phyloP scores from a whole-genome alignment of 2,888 invertebrate genomes.

The Platerodrilus igneus region DNA sequence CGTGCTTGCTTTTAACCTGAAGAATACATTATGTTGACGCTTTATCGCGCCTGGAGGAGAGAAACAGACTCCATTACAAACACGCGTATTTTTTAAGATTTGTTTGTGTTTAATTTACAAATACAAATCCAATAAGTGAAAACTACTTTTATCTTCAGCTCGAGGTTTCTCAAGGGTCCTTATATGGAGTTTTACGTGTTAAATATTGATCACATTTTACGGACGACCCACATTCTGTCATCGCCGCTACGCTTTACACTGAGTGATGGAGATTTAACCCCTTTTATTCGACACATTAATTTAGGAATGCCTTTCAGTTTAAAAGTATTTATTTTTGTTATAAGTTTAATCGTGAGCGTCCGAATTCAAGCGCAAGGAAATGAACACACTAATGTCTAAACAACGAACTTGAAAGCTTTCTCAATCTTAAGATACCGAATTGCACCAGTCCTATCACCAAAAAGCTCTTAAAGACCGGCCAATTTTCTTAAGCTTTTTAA shows the following conservation, averaged over 20 bases:
- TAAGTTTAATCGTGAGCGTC: too few relatives aligned
- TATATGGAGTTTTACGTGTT: constrained; percentile 56
- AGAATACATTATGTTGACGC: too few relatives aligned
- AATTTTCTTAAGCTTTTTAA: constrained; percentile 39
- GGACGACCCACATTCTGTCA: constrained; percentile 38
- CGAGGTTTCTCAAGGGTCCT: constrained; percentile 17
- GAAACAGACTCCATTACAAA: too few relatives aligned
- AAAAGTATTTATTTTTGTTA: too few relatives aligned
- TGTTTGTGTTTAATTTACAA: too few relatives aligned
- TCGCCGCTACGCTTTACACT: constrained; percentile 24
- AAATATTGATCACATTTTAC: constrained; percentile 36
- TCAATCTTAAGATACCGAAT: constrained; percentile 4
- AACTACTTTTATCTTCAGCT: constrained; percentile 21
- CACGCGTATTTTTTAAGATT: too few relatives aligned
- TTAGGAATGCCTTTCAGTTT: too few relatives aligned
- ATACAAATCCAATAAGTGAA: constrained; percentile 23
- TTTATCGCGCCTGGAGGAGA: too few relatives aligned
- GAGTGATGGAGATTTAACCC: constrained; percentile 19
- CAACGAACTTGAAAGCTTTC: constrained; percentile 5
- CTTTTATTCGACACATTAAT: constrained; percentile 17
- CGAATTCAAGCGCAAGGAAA: too few relatives aligned
- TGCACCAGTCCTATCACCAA: constrained; percentile 17
- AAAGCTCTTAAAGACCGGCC: constrained; percentile 45
- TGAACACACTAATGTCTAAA: constrained; percentile 4
- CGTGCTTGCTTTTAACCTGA: too few relatives aligned